Evolutionary conservation across 2,888 invertebrate genomes (phyloP), one percentile per base, ranked within the genome.

Genomic region (Agrochola macilenta): DNA sequence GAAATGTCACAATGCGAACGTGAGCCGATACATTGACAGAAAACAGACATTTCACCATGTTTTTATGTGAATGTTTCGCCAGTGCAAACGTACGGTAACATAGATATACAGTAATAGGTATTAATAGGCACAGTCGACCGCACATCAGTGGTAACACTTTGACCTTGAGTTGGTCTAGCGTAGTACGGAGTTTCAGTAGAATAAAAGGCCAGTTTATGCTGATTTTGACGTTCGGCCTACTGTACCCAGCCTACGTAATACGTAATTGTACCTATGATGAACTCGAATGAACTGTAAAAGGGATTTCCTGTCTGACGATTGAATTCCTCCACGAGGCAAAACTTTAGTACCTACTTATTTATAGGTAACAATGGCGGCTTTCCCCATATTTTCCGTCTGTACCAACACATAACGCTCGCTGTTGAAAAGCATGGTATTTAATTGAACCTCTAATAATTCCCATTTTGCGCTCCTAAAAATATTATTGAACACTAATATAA

Each of bases 301-400:
- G 54, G 30, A 69, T 78, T 78, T 79, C 63, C 70, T 79, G 63
- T 17, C 39, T 65, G 58, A 35, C 43, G 30, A 64, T 79, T 79
- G 57, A 79, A 70, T 79, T 65, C 58, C 79, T 70, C 58, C 49
- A 52, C n/a, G 39, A 64, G 69, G 26, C 1, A 54, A 57, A 35
- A n/a, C 35, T 39, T 39, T 52, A 30, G 23, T 60, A 35, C 65
- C 65, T 78, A 77, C 35, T 39, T 43, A 11, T 26, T 1, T 39
- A 7, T 49, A 68, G 30, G 14, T 35, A 14, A 52, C 5, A 64
- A 64, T 23, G 3, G 5, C 2, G n/a, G 26, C 43, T 52, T 49
- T 77, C 23, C 46, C 52, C 69, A 14, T 39, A 39, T 57, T 65
- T 39, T 12, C 11, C 35, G 17, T n/a, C 7, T 12, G 7, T 26